These are phyloP conservation scores for Neria commutata DNA, from an alignment of 2,888 invertebrate species.

Conservation along the genomic window DNA sequence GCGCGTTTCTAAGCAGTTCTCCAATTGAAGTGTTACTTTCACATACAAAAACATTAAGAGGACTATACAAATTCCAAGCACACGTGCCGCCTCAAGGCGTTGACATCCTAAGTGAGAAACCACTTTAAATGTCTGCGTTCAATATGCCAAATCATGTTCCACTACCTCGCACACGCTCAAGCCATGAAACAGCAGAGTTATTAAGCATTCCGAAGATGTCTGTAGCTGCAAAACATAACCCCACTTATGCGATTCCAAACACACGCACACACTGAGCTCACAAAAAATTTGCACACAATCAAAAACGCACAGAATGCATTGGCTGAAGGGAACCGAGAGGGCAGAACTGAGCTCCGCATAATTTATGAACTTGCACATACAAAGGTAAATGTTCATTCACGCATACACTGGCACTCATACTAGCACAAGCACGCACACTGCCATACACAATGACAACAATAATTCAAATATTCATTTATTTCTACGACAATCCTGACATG, in stretches of 20 bases:
- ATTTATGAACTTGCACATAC: conserved; percentile 35
- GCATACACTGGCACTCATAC: neutral
- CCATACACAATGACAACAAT: conserved; percentile 36
- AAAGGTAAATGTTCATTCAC: neutral
- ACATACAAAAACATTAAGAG: too few species aligned
- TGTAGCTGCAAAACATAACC: conserved; percentile 41
- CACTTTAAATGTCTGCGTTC: too few species aligned
- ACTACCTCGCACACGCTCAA: neutral
- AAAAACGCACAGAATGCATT: neutral
- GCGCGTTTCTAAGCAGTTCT: too few species aligned
- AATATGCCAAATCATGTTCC: too few species aligned
- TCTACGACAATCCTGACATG: conserved; percentile 39
- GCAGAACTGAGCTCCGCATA: conserved; percentile 34
- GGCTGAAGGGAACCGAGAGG: neutral
- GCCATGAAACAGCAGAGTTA: conserved; percentile 17
- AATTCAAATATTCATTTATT: conserved; percentile 40
- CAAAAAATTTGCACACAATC: neutral
- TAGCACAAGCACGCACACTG: neutral
- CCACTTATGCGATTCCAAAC: conserved; percentile 42
- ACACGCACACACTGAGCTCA: conserved; percentile 16
- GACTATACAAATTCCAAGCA: too few species aligned
- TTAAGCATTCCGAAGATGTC: conserved; percentile 41
- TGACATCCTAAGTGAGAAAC: too few species aligned
- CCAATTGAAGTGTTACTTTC: too few species aligned
- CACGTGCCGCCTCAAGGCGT: too few species aligned